Evolutionary conservation across 53 echinoderm and acorn worm genomes (phyloP).

Genomic region (Astropecten irregularis): DNA sequence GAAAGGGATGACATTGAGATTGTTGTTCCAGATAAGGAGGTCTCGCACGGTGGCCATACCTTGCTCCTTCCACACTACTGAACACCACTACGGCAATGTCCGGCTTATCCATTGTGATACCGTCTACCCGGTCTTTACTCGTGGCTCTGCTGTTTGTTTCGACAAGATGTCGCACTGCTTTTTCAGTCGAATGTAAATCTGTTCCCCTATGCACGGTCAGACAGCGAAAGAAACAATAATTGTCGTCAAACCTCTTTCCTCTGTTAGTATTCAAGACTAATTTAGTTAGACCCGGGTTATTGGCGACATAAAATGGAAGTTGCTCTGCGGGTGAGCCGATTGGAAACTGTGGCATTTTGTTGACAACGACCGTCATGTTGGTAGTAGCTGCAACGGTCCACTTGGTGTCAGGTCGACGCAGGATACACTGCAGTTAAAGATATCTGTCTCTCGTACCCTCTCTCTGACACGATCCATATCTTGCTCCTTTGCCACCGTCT

Average conservation of each 20-base stretch:
- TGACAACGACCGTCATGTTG: too few relatives aligned
- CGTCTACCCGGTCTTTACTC: too few relatives aligned
- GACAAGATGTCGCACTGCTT: background rate
- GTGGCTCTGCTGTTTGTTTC: too few relatives aligned
- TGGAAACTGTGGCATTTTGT: background rate
- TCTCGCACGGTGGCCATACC: constrained; percentile 5
- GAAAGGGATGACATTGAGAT: constrained; percentile 25
- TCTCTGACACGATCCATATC: background rate
- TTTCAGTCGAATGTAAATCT: background rate
- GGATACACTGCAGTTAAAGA: background rate
- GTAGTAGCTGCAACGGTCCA: background rate
- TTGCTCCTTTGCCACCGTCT: background rate
- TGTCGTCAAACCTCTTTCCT: background rate
- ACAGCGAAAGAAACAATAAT: constrained; percentile 34
- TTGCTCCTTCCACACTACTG: constrained; percentile 30
- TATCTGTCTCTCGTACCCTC: background rate
- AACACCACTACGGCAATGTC: background rate
- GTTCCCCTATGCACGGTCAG: background rate
- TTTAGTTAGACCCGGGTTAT: background rate
- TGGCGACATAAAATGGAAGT: background rate
- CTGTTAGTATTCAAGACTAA: background rate
- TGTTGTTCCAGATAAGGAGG: constrained; percentile 19
- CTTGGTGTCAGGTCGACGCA: background rate
- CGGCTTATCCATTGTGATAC: background rate
- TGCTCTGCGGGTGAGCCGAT: background rate